These are phyloP conservation scores for Sinocyclocheilus maitianheensis DNA, from an alignment of 2,113 vertebrate species.

Conservation along the genomic window DNA sequence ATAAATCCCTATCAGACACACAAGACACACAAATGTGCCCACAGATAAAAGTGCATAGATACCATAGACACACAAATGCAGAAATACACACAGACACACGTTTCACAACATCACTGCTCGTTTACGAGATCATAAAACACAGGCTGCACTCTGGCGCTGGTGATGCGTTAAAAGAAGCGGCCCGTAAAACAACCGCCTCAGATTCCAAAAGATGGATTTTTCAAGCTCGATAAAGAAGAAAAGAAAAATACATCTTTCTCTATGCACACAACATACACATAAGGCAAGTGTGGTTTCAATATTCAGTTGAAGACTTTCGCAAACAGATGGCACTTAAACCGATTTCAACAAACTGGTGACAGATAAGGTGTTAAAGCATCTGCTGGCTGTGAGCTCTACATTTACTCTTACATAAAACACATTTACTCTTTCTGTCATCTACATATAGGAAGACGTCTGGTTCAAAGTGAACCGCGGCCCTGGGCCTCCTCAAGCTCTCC, in stretches of 20 bases:
- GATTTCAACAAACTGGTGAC: slow-evolving; percentile 59
- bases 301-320: slow-evolving; percentile 70
- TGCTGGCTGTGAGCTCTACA: slow-evolving; percentile 67
- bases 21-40: slow-evolving; percentile 64
- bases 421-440: slow-evolving; percentile 64
- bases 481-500: slow-evolving; percentile 76
- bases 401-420: slow-evolving; percentile 58
- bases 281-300: neutral
- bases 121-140: slow-evolving; percentile 82
- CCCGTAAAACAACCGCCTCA: slow-evolving; percentile 72
- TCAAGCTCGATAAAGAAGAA: slow-evolving; percentile 59
- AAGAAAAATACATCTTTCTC: slow-evolving; percentile 57
- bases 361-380: slow-evolving; percentile 74
- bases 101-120: slow-evolving; percentile 78
- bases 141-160: slow-evolving; percentile 73
- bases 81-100: slow-evolving; percentile 66
- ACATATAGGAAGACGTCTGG: slow-evolving; percentile 53
- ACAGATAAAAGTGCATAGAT: neutral
- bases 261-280: slow-evolving; percentile 44
- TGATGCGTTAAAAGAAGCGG: slow-evolving; percentile 75
- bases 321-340: neutral
- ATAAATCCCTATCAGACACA: slow-evolving; percentile 77
- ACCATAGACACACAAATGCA: slow-evolving; percentile 11
- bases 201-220: slow-evolving; percentile 68
- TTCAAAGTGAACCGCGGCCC: slow-evolving; percentile 62